Evolutionary conservation across 2,797 vertebrate genomes (phyloP).

Genomic region (Anolis apletophallus): DNA sequence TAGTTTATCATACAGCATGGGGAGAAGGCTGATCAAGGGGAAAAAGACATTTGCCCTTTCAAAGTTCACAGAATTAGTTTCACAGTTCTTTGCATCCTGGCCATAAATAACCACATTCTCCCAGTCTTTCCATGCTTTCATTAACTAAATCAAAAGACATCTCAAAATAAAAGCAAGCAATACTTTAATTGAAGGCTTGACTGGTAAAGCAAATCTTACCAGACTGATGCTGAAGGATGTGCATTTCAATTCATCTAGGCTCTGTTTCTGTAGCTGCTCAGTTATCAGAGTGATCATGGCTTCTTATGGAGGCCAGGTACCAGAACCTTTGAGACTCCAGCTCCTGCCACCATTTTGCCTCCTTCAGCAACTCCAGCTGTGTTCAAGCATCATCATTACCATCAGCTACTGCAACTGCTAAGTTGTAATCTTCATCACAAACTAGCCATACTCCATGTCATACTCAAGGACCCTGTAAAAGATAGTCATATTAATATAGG

Average conservation of each 20-base stretch:
- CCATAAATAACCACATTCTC: background rate
- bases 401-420: conserved; percentile 16
- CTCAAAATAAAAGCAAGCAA: background rate
- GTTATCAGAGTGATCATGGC: conserved; percentile 87
- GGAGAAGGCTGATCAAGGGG: background rate
- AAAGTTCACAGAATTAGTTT: background rate
- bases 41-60: too few species aligned
- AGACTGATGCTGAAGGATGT: conserved; percentile 84
- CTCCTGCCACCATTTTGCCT: conserved; percentile 15
- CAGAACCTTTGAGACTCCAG: conserved; percentile 58
- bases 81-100: background rate
- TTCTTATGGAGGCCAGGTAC: conserved; percentile 72
- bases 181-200: background rate
- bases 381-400: conserved; percentile 4
- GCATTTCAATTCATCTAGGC: conserved; percentile 86
- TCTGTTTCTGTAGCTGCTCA: conserved; percentile 87
- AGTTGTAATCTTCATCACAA: conserved; percentile 22
- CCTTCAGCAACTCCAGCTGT: conserved; percentile 30
- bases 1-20: background rate
- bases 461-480: conserved; percentile 18
- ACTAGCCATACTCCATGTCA: conserved; percentile 23
- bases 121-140: background rate
- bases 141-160: background rate
- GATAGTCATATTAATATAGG: conserved; percentile 4
- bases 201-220: conserved; percentile 77